phyloP scores from a whole-genome alignment of 1,140 invertebrate species.

The Bombus impatiens region DNA sequence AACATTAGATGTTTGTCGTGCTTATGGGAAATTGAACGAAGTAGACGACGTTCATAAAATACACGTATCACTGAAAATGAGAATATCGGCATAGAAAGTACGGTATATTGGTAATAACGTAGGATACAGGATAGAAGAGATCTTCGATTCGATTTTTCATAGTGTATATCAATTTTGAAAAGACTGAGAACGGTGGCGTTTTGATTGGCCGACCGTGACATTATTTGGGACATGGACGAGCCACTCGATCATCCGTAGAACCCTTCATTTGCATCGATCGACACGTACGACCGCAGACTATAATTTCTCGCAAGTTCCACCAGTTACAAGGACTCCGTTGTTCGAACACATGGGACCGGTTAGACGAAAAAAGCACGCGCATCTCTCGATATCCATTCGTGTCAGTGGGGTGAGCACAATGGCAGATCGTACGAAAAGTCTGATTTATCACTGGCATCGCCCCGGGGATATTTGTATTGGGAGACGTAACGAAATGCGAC shows the following conservation, averaged over 20 bases:
- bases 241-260: conserved; percentile 37
- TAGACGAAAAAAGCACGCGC: conserved; percentile 57
- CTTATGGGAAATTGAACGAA: too few relatives aligned
- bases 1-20: accelerated
- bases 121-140: too few relatives aligned
- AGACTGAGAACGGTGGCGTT: background rate
- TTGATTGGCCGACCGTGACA: background rate
- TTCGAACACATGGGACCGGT: conserved; percentile 71
- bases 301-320: conserved; percentile 59
- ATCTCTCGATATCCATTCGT: conserved; percentile 67
- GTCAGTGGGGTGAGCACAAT: conserved; percentile 78
- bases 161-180: background rate
- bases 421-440: conserved; percentile 80
- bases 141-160: background rate
- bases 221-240: conserved; percentile 21
- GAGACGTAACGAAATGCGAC: conserved; percentile 81
- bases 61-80: too few relatives aligned
- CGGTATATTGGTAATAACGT: too few relatives aligned
- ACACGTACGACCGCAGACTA: conserved; percentile 54
- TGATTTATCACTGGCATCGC: conserved; percentile 81
- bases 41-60: too few relatives aligned
- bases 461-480: conserved; percentile 80
- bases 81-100: too few relatives aligned
- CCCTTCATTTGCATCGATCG: conserved; percentile 64
- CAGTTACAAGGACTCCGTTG: conserved; percentile 53